These are phyloP conservation scores for Syritta pipiens DNA, from an alignment of 2,888 invertebrate genomes.

Conservation along the genomic window DNA sequence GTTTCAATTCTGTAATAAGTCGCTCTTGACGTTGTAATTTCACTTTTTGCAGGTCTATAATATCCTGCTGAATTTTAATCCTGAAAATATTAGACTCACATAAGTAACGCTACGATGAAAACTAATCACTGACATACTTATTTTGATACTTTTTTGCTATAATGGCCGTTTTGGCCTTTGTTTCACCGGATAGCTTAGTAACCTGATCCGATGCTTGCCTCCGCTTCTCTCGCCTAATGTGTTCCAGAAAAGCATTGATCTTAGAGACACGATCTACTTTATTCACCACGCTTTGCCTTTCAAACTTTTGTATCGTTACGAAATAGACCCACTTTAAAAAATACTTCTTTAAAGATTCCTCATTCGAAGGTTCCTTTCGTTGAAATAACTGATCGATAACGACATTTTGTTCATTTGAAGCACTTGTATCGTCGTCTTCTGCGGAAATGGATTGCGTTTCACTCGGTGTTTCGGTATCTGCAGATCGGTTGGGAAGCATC, in stretches of 20 bases:
- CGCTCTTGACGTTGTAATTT: slow-evolving; percentile 86
- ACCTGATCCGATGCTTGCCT: not conserved
- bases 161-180: slow-evolving; percentile 44
- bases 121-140: slow-evolving; percentile 71
- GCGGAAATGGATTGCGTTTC: slow-evolving; percentile 12
- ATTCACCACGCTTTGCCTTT: slow-evolving; percentile 73
- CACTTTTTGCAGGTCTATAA: slow-evolving; percentile 86
- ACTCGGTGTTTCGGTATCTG: too few species aligned
- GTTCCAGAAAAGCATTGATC: slow-evolving; percentile 77
- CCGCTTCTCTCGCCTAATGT: slow-evolving; percentile 76
- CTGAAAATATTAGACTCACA: slow-evolving; percentile 76
- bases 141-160: slow-evolving; percentile 78
- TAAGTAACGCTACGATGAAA: too few species aligned
- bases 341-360: slow-evolving; percentile 73
- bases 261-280: slow-evolving; percentile 75
- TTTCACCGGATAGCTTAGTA: slow-evolving; percentile 24
- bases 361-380: slow-evolving; percentile 62
- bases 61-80: slow-evolving; percentile 85
- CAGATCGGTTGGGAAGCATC: slow-evolving; percentile 22
- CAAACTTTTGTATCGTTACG: slow-evolving; percentile 76
- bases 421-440: slow-evolving; percentile 61
- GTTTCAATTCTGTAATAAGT: slow-evolving; percentile 86
- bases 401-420: slow-evolving; percentile 74
- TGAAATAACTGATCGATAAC: slow-evolving; percentile 76
- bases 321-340: slow-evolving; percentile 78